Evolutionary conservation across 2,888 invertebrate genomes (phyloP).

Genomic region (Watsonalla binaria): DNA sequence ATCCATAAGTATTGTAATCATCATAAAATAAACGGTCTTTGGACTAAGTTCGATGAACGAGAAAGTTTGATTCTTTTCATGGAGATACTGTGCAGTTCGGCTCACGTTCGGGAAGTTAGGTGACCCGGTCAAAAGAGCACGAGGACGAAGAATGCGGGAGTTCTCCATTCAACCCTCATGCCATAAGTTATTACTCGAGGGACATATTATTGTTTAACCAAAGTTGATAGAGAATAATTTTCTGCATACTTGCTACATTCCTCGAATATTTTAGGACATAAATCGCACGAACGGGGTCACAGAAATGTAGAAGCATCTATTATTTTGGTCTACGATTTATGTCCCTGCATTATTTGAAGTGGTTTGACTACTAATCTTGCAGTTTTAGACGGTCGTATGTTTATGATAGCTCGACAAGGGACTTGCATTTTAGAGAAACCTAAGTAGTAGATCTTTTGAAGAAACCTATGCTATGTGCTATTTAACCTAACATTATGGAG

Average conservation of each 20-base stretch:
- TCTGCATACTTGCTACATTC: neutral
- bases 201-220: conserved; percentile 16
- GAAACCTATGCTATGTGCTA: too few relatives aligned
- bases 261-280: neutral
- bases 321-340: neutral
- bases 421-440: too few relatives aligned
- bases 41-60: conserved; percentile 37
- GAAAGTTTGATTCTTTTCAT: conserved; percentile 51
- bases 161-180: conserved; percentile 40
- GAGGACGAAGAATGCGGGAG: conserved; percentile 47
- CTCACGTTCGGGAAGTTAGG: conserved; percentile 46
- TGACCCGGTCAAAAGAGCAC: conserved; percentile 59
- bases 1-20: conserved; percentile 24
- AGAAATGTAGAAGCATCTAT: neutral
- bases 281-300: conserved; percentile 1
- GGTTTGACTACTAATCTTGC: neutral
- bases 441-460: too few relatives aligned
- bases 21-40: conserved; percentile 30
- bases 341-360: neutral
- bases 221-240: conserved; percentile 3
- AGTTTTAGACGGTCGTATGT: too few relatives aligned
- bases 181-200: conserved; percentile 36
- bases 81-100: conserved; percentile 55
- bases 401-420: too few relatives aligned
- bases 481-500: too few relatives aligned